Evolutionary conservation across 2,888 invertebrate species (phyloP).

Genomic region (Tyria jacobaeae): DNA sequence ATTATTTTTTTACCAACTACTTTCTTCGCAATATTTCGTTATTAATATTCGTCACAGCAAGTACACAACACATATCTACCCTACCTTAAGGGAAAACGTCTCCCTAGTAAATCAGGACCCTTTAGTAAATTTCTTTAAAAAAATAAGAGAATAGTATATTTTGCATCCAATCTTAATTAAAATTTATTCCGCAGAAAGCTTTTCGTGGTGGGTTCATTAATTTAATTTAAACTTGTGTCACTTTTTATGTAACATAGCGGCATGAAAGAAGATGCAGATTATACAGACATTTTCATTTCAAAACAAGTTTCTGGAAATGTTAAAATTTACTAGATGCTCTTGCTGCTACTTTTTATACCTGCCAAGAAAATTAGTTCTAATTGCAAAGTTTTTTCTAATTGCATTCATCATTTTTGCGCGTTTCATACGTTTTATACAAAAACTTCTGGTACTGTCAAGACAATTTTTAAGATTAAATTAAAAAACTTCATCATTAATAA

Average conservation of each 20-base stretch:
- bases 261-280: conserved; percentile 18
- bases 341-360: neutral
- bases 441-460: too few relatives aligned
- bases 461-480: too few relatives aligned
- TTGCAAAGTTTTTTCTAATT: neutral
- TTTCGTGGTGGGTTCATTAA: conserved; percentile 14
- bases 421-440: too few relatives aligned
- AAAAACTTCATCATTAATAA: too few relatives aligned
- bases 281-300: conserved; percentile 14
- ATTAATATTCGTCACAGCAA: too few relatives aligned
- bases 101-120: neutral
- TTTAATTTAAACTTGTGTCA: conserved; percentile 20
- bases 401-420: too few relatives aligned
- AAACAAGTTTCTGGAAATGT: conserved; percentile 18
- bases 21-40: too few relatives aligned
- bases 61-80: too few relatives aligned
- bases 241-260: conserved; percentile 11
- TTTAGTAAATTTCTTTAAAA: neutral
- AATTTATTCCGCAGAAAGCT: conserved; percentile 9
- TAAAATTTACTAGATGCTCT: conserved; percentile 22
- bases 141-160: neutral
- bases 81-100: neutral
- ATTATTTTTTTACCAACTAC: too few relatives aligned
- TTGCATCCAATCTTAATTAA: conserved; percentile 3
- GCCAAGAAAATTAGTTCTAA: neutral